Evolutionary conservation across 2,888 invertebrate genomes (phyloP).

Genomic region (Meganola albula): DNA sequence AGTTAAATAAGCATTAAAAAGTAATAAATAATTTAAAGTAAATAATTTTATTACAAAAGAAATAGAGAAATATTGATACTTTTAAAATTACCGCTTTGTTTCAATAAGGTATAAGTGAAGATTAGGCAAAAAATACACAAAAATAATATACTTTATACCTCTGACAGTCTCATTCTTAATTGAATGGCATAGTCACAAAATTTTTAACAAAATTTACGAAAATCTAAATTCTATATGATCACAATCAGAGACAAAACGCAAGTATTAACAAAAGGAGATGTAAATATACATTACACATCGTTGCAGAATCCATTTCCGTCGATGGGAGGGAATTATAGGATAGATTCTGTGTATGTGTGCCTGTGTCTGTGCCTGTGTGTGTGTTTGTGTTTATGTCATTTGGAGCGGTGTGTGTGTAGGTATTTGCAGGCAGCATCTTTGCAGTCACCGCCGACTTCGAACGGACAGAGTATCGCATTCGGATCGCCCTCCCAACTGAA

Average conservation of each 20-base stretch:
- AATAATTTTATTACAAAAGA: too few relatives aligned
- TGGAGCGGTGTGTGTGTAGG: slow-evolving; percentile 55
- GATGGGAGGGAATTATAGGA: slow-evolving; percentile 27
- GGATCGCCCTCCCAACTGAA: slow-evolving; percentile 71
- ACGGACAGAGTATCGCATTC: slow-evolving; percentile 70
- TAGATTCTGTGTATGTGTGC: slow-evolving; percentile 22
- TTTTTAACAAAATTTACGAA: too few relatives aligned
- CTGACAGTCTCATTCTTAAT: too few relatives aligned
- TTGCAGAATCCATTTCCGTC: slow-evolving; percentile 47
- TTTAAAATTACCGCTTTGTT: too few relatives aligned
- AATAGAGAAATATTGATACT: too few relatives aligned
- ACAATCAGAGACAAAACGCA: slow-evolving; percentile 7
- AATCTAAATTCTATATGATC: too few relatives aligned
- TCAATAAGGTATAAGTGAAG: too few relatives aligned
- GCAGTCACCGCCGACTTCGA: slow-evolving; percentile 70
- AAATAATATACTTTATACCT: too few relatives aligned
- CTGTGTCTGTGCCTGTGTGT: slow-evolving; percentile 29
- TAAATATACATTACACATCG: slow-evolving; percentile 67
- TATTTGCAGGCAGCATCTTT: slow-evolving; percentile 72
- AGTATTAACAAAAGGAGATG: slow-evolving; percentile 23
- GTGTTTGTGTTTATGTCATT: slow-evolving; percentile 47
- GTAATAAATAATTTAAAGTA: too few relatives aligned
- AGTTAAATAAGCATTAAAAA: too few relatives aligned
- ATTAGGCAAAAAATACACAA: too few relatives aligned
- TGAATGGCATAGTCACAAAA: too few relatives aligned